phyloP scores from a whole-genome alignment of 2,888 invertebrate genomes.

The Hemithea aestivaria region DNA sequence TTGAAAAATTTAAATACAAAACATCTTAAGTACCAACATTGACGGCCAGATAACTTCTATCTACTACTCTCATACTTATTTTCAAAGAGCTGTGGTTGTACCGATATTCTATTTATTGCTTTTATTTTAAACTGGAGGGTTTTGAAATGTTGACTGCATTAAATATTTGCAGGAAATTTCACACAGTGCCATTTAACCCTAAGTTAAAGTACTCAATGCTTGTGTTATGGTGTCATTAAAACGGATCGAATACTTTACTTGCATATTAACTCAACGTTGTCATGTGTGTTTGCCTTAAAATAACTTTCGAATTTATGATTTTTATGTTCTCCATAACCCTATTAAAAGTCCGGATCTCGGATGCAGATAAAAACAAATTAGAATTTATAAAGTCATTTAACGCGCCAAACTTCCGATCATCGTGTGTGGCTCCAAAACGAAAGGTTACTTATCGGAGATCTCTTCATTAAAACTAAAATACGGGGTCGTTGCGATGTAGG shows the following conservation, averaged over 20 bases:
- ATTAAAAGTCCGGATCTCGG: conserved; percentile 11
- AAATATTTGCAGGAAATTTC: too few species aligned
- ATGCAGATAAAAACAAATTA: conserved; percentile 25
- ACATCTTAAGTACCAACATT: conserved; percentile 32
- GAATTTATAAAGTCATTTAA: conserved; percentile 30
- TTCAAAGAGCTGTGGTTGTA: conserved; percentile 13
- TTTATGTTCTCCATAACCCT: conserved; percentile 9
- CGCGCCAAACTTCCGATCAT: conserved; percentile 31
- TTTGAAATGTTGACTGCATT: too few species aligned
- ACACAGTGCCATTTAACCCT: too few species aligned
- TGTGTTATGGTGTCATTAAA: too few species aligned
- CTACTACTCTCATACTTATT: conserved; percentile 27
- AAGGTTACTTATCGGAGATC: conserved; percentile 46
- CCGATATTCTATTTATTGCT: conserved; percentile 11
- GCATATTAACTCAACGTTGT: too few species aligned
- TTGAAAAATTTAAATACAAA: conserved; percentile 67
- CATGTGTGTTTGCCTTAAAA: too few species aligned
- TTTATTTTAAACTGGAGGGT: too few species aligned
- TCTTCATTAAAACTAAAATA: conserved; percentile 53
- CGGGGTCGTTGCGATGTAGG: conserved; percentile 33
- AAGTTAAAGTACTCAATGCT: too few species aligned
- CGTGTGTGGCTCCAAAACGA: conserved; percentile 50
- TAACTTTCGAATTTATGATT: conserved; percentile 10
- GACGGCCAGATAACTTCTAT: conserved; percentile 25
- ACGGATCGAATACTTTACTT: too few species aligned